These are phyloP conservation scores for Argyrosomus regius DNA, from an alignment of 2,797 vertebrate species.

Conservation along the genomic window DNA sequence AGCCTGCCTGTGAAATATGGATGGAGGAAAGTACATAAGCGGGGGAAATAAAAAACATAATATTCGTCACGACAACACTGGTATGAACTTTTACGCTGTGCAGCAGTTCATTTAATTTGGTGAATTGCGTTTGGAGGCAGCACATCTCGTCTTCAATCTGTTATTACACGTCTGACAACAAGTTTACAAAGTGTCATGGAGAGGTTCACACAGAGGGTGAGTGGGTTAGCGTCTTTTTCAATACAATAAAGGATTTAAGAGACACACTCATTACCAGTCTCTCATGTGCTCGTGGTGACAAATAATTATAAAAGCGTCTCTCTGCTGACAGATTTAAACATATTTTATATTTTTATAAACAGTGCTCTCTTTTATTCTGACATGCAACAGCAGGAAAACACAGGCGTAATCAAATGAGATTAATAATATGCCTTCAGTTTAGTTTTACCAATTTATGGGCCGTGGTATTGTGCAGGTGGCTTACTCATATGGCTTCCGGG, in stretches of 20 bases:
- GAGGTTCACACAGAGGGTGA: slow-evolving; percentile 11
- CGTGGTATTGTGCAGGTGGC: neutral
- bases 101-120: slow-evolving; percentile 40
- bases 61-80: slow-evolving; percentile 20
- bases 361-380: neutral
- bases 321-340: neutral
- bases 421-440: neutral
- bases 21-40: slow-evolving; percentile 45
- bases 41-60: slow-evolving; percentile 42
- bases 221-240: neutral
- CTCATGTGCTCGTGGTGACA: neutral
- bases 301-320: neutral
- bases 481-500: neutral
- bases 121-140: slow-evolving; percentile 20
- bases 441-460: neutral
- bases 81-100: slow-evolving; percentile 32
- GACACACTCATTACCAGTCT: slow-evolving; percentile 21
- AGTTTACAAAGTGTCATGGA: slow-evolving; percentile 5
- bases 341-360: no score
- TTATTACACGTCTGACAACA: slow-evolving; percentile 22
- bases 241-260: slow-evolving; percentile 36
- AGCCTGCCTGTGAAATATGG: slow-evolving; percentile 51
- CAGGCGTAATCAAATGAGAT: neutral
- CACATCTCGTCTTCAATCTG: slow-evolving; percentile 15
- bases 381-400: neutral